Conservation (phyloP, 1,140 invertebrate genomes). For the Pararge aegeria region DNA sequence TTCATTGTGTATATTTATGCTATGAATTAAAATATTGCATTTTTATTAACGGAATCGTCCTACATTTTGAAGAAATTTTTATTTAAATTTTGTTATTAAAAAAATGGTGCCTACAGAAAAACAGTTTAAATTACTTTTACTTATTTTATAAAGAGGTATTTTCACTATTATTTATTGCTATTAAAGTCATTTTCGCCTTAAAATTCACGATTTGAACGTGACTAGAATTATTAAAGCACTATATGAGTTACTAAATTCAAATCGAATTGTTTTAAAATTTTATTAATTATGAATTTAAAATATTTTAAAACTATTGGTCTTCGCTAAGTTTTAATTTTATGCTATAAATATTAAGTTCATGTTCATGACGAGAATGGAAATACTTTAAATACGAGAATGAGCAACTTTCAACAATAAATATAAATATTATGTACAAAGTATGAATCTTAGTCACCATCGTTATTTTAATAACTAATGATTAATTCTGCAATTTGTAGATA, state of each 20-base stretch:
- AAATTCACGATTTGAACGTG: constrained; percentile 31
- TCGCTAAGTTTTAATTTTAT: constrained; percentile 64
- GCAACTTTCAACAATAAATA: constrained; percentile 55
- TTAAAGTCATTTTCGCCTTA: constrained; percentile 31
- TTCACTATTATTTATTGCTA: constrained; percentile 35
- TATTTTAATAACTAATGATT: background rate
- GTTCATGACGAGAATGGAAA: constrained; percentile 59
- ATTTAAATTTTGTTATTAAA: constrained; percentile 8
- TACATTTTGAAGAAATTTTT: constrained; percentile 2
- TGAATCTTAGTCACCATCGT: constrained; percentile 1
- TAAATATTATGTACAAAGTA: constrained; percentile 26
- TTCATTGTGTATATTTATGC: constrained; percentile 24
- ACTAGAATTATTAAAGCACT: constrained; percentile 46
- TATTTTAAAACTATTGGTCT: constrained; percentile 71
- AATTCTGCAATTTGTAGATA: background rate
- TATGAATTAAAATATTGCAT: background rate
- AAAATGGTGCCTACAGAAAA: constrained; percentile 27
- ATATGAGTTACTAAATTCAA: constrained; percentile 58
- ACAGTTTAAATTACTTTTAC: constrained; percentile 11
- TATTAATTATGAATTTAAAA: constrained; percentile 49
- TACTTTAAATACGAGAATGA: constrained; percentile 53
- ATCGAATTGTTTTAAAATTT: constrained; percentile 44
- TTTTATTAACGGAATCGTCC: background rate
- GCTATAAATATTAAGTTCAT: constrained; percentile 35
- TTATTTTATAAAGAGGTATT: constrained; percentile 22